A percentile compares a stretch with the other conserved stretches of the same genome.
These are phyloP conservation scores for Zosterops japonicus DNA, from an alignment of 2,113 vertebrate species.

Conservation along the genomic window DNA sequence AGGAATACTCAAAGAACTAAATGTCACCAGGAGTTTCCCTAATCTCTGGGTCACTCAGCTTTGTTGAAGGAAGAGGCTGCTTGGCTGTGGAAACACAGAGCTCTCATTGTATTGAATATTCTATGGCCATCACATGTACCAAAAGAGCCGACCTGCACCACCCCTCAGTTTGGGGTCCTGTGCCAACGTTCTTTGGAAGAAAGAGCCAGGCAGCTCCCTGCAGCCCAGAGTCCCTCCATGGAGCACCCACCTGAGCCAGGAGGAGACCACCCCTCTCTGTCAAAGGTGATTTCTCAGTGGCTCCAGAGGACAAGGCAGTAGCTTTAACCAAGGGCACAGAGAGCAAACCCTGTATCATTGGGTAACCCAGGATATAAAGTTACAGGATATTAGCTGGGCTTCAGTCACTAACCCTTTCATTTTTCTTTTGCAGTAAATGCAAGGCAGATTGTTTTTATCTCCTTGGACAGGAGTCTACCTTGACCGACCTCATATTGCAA, in stretches of 20 bases:
- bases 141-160: not conserved
- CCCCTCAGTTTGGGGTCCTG: not conserved
- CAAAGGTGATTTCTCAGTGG: not conserved
- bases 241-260: not conserved
- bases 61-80: not conserved
- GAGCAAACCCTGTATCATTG: not conserved
- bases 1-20: not conserved
- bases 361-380: not conserved
- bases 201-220: not conserved
- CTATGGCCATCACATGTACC: not conserved
- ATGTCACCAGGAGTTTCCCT: not conserved
- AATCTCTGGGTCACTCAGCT: not conserved
- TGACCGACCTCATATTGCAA: not conserved
- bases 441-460: not conserved
- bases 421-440: not conserved
- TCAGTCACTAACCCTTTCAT: not conserved
- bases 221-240: not conserved
- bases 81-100: not conserved
- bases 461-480: not conserved
- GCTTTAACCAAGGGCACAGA: not conserved
- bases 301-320: not conserved
- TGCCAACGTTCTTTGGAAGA: not conserved
- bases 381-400: not conserved
- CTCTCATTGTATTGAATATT: not conserved
- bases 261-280: not conserved